Evolutionary conservation across 1,140 invertebrate genomes (phyloP).

Genomic region (Drosophila funebris): DNA sequence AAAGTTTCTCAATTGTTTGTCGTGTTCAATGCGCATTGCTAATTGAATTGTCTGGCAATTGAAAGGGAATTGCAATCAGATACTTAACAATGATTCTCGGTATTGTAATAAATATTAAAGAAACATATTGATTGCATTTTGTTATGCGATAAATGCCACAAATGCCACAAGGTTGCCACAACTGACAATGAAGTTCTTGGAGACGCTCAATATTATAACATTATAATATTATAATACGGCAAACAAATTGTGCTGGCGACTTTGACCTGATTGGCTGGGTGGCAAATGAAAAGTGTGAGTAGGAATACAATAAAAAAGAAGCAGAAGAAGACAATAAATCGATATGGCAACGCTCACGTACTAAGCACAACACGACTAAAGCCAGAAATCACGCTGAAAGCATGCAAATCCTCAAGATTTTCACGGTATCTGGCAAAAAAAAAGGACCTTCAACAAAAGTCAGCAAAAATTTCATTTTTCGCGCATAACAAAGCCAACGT

Average conservation of each 20-base stretch:
- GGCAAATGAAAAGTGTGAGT: background rate
- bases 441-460: constrained; percentile 19
- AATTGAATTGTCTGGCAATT: background rate
- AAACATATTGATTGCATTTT: constrained; percentile 4
- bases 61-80: background rate
- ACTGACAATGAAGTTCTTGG: background rate
- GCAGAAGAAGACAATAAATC: constrained; percentile 58
- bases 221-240: constrained; percentile 18
- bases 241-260: background rate
- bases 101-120: background rate
- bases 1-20: background rate
- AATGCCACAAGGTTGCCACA: constrained; percentile 14
- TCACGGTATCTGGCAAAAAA: background rate
- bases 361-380: constrained; percentile 32
- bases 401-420: constrained; percentile 70
- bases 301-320: background rate
- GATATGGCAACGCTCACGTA: constrained; percentile 48
- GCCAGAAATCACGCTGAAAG: constrained; percentile 68
- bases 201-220: constrained; percentile 30
- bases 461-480: constrained; percentile 53
- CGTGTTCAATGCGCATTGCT: background rate
- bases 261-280: constrained; percentile 1
- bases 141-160: background rate
- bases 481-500: constrained; percentile 39
- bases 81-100: constrained; percentile 6